Evolutionary conservation across 2,888 invertebrate genomes (phyloP).

Genomic region (Kryphioiulus occultus): DNA sequence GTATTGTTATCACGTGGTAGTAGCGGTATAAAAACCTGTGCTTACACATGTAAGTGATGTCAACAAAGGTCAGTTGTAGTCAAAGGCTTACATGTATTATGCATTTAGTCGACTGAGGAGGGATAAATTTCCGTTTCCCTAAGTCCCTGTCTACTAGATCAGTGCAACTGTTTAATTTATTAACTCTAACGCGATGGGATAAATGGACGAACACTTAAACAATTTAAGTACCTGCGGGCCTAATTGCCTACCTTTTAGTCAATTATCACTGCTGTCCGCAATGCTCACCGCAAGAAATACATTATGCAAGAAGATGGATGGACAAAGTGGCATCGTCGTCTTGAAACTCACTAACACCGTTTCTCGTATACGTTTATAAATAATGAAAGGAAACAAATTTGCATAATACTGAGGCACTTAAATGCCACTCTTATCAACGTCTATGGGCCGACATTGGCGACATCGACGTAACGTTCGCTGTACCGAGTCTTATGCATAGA

Average conservation of each 20-base stretch:
- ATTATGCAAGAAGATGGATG: constrained; percentile 1
- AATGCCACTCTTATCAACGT: neutral
- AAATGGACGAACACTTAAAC: constrained; percentile 7
- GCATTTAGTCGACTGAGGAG: neutral
- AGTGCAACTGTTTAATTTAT: neutral
- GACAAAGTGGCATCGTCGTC: constrained; percentile 6
- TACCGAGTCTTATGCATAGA: neutral
- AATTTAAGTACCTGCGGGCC: constrained; percentile 16
- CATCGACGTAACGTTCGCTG: neutral
- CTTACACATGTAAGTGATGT: too few species aligned
- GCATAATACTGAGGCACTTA: constrained; percentile 12
- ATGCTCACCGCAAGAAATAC: neutral
- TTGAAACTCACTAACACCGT: neutral
- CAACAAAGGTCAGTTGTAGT: too few species aligned
- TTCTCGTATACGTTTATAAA: neutral
- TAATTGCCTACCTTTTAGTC: constrained; percentile 23
- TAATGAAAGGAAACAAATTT: constrained; percentile 23
- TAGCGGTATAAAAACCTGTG: too few species aligned
- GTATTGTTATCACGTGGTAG: too few species aligned
- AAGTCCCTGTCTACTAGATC: neutral
- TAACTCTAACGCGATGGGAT: neutral
- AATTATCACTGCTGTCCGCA: neutral
- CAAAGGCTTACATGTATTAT: too few species aligned
- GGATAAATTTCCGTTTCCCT: neutral
- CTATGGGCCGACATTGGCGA: neutral